Conservation (phyloP, 2,797 vertebrate genomes). For the Myotis findleyi region DNA sequence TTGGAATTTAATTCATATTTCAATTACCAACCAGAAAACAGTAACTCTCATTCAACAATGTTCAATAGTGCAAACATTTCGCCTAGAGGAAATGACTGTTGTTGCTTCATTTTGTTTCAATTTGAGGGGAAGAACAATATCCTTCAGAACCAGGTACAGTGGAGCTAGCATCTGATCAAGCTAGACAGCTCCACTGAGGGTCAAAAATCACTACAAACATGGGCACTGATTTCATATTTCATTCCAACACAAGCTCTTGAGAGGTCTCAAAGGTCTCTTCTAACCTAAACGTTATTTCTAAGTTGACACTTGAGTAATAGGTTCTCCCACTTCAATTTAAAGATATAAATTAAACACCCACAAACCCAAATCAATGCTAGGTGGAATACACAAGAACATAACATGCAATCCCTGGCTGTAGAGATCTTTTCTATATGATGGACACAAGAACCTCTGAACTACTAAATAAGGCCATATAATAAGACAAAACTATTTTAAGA, state of each 20-base stretch:
- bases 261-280: not conserved
- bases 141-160: not conserved
- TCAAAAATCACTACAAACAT: not conserved
- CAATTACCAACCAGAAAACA: not conserved
- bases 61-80: not conserved
- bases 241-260: not conserved
- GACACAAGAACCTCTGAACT: not conserved
- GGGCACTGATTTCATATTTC: not conserved
- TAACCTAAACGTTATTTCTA: conserved; percentile 4
- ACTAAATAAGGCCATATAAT: not conserved
- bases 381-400: not conserved
- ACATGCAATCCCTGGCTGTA: not conserved
- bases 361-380: not conserved
- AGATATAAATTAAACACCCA: not conserved
- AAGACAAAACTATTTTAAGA: not conserved
- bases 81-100: not conserved
- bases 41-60: not conserved
- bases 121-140: not conserved
- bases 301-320: not conserved
- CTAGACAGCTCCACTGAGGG: not conserved
- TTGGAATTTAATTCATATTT: not conserved
- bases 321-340: not conserved
- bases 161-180: not conserved
- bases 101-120: not conserved
- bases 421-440: not conserved